These are phyloP conservation scores for Oreocharis arfaki DNA, from an alignment of 2,113 vertebrate species.

Conservation along the genomic window DNA sequence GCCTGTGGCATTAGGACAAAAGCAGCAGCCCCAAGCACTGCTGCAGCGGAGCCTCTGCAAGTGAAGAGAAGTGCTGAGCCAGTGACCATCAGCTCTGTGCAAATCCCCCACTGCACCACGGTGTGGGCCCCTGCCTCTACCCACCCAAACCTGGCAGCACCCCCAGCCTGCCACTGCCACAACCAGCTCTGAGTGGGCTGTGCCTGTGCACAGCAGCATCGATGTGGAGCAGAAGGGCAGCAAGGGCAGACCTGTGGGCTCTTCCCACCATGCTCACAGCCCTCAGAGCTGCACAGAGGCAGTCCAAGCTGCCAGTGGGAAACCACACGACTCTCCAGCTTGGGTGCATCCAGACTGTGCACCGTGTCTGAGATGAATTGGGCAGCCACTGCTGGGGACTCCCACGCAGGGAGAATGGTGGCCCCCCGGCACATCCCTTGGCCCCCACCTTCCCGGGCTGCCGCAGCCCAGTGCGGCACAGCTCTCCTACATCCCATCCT, in stretches of 20 bases:
- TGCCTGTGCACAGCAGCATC: accelerated
- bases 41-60: not conserved
- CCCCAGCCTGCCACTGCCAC: not conserved
- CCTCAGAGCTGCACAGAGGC: not conserved
- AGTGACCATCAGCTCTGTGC: not conserved
- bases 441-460: not conserved
- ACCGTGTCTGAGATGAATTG: not conserved
- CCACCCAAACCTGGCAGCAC: not conserved
- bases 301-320: not conserved
- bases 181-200: not conserved
- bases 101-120: accelerated
- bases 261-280: accelerated
- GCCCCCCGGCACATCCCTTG: not conserved
- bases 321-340: accelerated
- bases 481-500: not conserved
- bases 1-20: not conserved
- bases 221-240: accelerated
- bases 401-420: not conserved
- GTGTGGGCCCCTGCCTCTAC: not conserved
- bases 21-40: not conserved
- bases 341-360: not conserved
- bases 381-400: not conserved
- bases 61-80: not conserved
- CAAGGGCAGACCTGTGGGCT: not conserved
- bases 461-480: not conserved